These are phyloP conservation scores for Diplosoma virens DNA, from an alignment of 23 tunicate genomes.

Conservation along the genomic window DNA sequence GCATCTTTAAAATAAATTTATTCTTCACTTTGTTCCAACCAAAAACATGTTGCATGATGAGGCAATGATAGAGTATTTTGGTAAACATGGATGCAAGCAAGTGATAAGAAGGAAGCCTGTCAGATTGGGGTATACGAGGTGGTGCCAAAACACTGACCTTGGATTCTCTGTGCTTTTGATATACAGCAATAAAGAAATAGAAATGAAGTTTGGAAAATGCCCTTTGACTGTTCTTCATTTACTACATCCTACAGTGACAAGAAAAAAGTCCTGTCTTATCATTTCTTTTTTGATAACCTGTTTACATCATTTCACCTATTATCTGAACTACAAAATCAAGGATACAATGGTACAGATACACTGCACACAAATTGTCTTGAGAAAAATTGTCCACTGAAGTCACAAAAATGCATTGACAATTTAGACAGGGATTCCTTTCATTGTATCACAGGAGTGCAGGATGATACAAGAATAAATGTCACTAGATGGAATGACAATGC, in stretches of 20 bases:
- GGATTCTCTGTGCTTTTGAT: not conserved
- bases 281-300: not conserved
- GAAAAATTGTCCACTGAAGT: not conserved
- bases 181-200: not conserved
- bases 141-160: not conserved
- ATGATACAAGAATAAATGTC: not conserved
- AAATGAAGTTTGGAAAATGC: not conserved
- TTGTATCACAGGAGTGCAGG: not conserved
- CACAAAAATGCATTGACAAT: not conserved
- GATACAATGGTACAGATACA: not conserved
- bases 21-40: not conserved
- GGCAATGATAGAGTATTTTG: not conserved
- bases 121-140: not conserved
- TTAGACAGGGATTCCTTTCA: not conserved
- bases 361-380: not conserved
- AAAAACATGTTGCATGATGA: not conserved
- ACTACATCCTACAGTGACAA: not conserved
- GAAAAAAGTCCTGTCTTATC: no score
- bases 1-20: not conserved
- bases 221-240: not conserved
- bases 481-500: not conserved
- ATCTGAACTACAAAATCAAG: not conserved
- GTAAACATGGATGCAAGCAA: not conserved
- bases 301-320: not conserved
- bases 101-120: not conserved